Evolutionary conservation across 2,113 vertebrate species (phyloP).

Genomic region (Leiothrix lutea): DNA sequence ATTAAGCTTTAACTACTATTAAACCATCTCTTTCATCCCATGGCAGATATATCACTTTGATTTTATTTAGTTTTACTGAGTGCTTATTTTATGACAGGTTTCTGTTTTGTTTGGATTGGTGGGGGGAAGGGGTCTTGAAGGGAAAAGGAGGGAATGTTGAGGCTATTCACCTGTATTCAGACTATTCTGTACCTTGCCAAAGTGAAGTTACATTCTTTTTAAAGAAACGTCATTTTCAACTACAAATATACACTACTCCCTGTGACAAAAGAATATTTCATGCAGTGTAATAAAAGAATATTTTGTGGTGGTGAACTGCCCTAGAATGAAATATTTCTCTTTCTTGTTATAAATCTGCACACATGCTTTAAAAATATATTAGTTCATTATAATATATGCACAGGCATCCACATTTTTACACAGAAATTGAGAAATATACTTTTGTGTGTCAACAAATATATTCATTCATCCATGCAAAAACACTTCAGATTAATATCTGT

Average conservation of each 20-base stretch:
- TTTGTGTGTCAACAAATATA: neutral
- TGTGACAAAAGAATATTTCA: neutral
- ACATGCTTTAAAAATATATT: neutral
- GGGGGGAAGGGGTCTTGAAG: neutral
- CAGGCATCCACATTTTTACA: neutral
- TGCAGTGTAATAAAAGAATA: neutral
- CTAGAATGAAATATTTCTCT: neutral
- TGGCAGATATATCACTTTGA: neutral
- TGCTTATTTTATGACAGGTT: neutral
- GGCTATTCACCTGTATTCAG: neutral
- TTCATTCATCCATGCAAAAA: neutral
- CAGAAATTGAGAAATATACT: neutral
- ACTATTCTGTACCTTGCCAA: neutral
- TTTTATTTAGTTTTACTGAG: neutral
- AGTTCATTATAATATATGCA: neutral
- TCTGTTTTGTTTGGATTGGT: neutral
- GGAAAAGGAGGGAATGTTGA: neutral
- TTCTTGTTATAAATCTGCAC: neutral
- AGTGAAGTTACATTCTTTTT: neutral
- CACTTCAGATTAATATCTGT: neutral
- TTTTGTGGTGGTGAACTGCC: neutral
- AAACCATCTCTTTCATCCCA: neutral
- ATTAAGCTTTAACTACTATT: neutral
- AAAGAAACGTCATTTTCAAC: neutral
- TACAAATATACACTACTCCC: neutral